phyloP scores from a whole-genome alignment of 1,140 invertebrate species.

The Nymphalis io region DNA sequence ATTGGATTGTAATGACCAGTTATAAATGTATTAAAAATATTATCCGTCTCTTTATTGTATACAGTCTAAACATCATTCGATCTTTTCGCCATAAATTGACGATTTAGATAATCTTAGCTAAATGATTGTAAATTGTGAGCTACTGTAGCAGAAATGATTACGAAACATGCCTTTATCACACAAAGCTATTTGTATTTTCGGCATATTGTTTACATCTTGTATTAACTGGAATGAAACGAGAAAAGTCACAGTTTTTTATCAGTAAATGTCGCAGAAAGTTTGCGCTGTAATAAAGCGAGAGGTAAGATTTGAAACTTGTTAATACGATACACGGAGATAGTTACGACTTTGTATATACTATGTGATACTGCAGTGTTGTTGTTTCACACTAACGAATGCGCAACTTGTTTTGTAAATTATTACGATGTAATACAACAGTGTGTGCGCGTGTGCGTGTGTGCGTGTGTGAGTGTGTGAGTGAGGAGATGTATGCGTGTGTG shows the following conservation, averaged over 20 bases:
- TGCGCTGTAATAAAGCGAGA: background rate
- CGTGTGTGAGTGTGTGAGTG: background rate
- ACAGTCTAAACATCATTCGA: too few relatives aligned
- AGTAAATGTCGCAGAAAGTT: background rate
- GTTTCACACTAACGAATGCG: background rate
- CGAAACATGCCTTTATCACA: too few relatives aligned
- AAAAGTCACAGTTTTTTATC: background rate
- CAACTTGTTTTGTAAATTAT: conserved; percentile 10
- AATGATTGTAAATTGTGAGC: too few relatives aligned
- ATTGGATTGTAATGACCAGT: too few relatives aligned
- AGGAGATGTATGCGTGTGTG: background rate
- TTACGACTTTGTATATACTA: conserved; percentile 2
- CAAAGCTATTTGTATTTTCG: too few relatives aligned
- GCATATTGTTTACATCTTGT: background rate
- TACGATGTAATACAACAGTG: conserved; percentile 6
- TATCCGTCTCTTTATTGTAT: too few relatives aligned
- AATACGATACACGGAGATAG: background rate
- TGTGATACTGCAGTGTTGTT: background rate
- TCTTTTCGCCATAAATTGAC: too few relatives aligned
- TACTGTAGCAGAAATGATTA: too few relatives aligned
- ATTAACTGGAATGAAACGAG: background rate
- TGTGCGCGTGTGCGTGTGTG: background rate
- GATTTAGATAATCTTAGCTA: too few relatives aligned
- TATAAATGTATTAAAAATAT: too few relatives aligned
- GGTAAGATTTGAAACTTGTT: background rate